A percentile compares a stretch with the other conserved stretches of the same genome.
phyloP scores from a whole-genome alignment of 2,888 invertebrate genomes.

The Sphaerophoria taeniata region DNA sequence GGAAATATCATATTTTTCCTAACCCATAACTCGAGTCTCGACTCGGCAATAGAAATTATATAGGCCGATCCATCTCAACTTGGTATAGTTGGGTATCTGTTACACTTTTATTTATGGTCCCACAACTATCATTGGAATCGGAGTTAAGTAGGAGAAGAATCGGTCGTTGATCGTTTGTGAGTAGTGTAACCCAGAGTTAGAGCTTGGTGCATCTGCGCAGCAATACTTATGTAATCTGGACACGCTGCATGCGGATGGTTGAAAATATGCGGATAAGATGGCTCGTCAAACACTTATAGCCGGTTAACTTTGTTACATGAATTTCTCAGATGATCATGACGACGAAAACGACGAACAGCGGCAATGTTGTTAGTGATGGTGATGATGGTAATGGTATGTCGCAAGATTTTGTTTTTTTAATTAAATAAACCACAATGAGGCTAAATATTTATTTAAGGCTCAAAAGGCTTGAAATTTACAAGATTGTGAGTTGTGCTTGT shows the following conservation, averaged over 20 bases:
- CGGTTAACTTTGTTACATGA: not conserved
- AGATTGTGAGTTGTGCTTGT: too few relatives aligned
- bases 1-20: constrained; percentile 66
- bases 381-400: constrained; percentile 21
- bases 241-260: constrained; percentile 68
- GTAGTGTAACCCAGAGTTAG: constrained; percentile 42
- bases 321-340: constrained; percentile 27
- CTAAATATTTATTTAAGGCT: constrained; percentile 47
- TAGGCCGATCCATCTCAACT: constrained; percentile 49
- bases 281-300: constrained; percentile 36
- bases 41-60: constrained; percentile 39
- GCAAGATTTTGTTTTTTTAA: constrained; percentile 34
- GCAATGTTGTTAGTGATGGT: too few relatives aligned
- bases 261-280: constrained; percentile 63
- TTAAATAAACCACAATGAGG: constrained; percentile 48
- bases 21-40: constrained; percentile 9
- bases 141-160: constrained; percentile 41
- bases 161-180: constrained; percentile 59
- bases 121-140: constrained; percentile 16
- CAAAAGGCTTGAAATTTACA: not conserved
- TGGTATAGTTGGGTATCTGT: constrained; percentile 52
- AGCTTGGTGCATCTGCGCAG: constrained; percentile 43
- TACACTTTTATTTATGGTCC: constrained; percentile 47
- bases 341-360: too few relatives aligned
- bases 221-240: constrained; percentile 62